Base-by-base conservation (phyloP, 2,113 vertebrate species). In the Rhabdomys dilectus region DNA sequence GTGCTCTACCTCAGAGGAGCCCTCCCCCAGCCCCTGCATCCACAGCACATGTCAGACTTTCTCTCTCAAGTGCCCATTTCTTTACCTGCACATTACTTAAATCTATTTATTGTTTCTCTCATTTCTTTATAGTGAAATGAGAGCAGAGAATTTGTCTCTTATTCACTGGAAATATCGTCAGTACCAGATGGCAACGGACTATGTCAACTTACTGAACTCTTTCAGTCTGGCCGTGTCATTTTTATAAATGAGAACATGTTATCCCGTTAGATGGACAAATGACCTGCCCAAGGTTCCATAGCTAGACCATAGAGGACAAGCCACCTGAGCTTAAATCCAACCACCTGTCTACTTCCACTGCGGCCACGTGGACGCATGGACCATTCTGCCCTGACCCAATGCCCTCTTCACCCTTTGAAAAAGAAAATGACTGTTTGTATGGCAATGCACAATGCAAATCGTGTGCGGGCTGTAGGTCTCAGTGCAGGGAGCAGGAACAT, bases 101-200 rank as follows among this genome's bases (percentile, higher is more conserved):
- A 5, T 34, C 16, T 90, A 64, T 45, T 70, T 62, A 73, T 78
- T 84, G 42, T 15, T 53, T 94, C 93, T 76, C 19, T 70, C 70
- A 66, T 26, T 82, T 84, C 68, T 72, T 88, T 95, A 56, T 60
- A 39, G 76, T 77, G 45, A 58, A 86, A 92, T 68, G 42, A 91
- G 56, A 91, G 75, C 15, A 80, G 17, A 31, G 12, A 60, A 34
- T 39, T 92, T 75, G 3, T 81, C 70, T 93, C 34, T 31, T 60
- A 26, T 34, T 88, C 68, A 86, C 90, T 90, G 91, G 80, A 93
- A 96, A 92, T 88, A 91, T 70, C 34, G 19, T 56, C 24, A 64
- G 39, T 2, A 21, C 34, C 78, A 75, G 64, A 70, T 48, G 80
- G 73, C 22, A 72, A 75, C 1, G 64, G 51, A 96, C 78, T 36